Conservation (phyloP, 2,797 vertebrate species). For the Chloroceryle amazona region DNA sequence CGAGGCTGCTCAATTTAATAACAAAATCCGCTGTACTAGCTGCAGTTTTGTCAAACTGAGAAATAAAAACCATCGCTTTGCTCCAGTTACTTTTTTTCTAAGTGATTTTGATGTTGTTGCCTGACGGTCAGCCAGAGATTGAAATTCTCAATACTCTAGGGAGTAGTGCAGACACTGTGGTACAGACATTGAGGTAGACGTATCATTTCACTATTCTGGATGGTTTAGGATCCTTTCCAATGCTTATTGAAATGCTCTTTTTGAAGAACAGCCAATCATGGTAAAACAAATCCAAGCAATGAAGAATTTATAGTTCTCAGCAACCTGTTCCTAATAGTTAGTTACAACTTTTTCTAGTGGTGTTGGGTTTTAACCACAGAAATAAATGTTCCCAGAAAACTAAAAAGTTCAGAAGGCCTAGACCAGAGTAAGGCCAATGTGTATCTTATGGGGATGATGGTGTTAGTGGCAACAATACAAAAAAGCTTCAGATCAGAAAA, state of each 20-base stretch:
- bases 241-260: neutral
- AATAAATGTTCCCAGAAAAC: neutral
- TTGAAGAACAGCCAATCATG: neutral
- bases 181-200: neutral
- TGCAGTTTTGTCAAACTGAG: constrained; percentile 11
- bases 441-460: neutral
- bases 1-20: constrained; percentile 63
- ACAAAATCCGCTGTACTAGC: constrained; percentile 61
- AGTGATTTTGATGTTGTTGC: constrained; percentile 21
- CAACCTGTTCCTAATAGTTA: neutral
- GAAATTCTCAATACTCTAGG: neutral
- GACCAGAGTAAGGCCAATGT: neutral
- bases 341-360: neutral
- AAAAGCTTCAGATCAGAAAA: neutral
- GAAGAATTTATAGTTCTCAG: neutral
- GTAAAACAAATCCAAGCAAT: neutral
- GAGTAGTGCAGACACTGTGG: neutral
- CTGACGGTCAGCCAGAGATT: neutral
- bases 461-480: neutral
- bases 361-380: neutral
- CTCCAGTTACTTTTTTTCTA: neutral
- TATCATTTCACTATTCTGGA: neutral
- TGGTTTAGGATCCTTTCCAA: neutral
- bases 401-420: neutral
- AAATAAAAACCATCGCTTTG: constrained; percentile 43